Conservation (phyloP, 2,797 vertebrate species). For the Mormyrops boulengeri region DNA sequence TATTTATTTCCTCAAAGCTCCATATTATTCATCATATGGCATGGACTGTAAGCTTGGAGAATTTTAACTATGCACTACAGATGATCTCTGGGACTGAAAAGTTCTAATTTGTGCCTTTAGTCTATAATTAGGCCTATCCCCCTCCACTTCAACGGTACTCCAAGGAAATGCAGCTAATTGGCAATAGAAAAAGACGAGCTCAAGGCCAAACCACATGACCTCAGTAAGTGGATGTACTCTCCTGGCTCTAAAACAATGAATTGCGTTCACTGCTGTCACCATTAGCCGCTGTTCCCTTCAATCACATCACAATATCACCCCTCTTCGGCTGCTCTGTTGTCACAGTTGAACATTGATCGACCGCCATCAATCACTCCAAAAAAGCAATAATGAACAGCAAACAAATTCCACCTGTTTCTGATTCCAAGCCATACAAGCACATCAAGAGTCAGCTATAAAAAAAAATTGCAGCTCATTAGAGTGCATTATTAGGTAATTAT, state of each 20-base stretch:
- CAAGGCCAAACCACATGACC: slow-evolving; percentile 27
- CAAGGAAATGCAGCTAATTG: slow-evolving; percentile 38
- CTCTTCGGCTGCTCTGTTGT: background rate
- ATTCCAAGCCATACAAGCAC: background rate
- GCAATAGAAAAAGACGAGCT: slow-evolving; percentile 29
- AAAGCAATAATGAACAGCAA: background rate
- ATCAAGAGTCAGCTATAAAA: background rate
- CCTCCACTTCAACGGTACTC: slow-evolving; percentile 33
- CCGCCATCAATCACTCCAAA: background rate
- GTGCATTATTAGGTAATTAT: slow-evolving; percentile 10
- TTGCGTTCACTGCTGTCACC: slow-evolving; percentile 10
- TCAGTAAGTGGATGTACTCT: slow-evolving; percentile 11
- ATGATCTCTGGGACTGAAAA: slow-evolving; percentile 27
- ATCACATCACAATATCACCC: background rate
- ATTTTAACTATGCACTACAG: slow-evolving; percentile 29
- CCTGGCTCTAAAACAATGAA: slow-evolving; percentile 8
- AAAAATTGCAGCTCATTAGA: background rate
- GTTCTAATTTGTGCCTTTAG: slow-evolving; percentile 34
- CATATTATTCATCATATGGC: slow-evolving; percentile 9
- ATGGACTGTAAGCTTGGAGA: slow-evolving; percentile 16
- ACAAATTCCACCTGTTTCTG: background rate
- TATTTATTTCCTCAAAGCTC: slow-evolving; percentile 21
- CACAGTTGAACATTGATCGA: background rate
- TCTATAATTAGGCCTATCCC: slow-evolving; percentile 37
- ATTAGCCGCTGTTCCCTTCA: background rate